Base-by-base conservation (phyloP, 1,140 invertebrate species). In the Bombus balteatus region DNA sequence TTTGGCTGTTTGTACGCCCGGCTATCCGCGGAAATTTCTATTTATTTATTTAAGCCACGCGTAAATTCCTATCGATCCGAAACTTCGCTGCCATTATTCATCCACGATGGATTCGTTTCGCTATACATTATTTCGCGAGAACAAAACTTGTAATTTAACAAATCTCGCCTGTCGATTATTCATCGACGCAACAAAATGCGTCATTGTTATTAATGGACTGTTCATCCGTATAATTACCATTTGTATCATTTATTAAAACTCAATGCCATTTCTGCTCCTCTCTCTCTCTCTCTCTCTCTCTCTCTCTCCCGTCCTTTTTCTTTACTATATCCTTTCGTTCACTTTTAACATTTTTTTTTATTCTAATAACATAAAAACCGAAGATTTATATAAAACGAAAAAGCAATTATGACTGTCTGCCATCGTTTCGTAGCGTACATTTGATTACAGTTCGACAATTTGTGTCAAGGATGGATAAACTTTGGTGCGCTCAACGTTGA, bases 381-480 rank as follows among this genome's bases (percentile, higher is more conserved):
- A 62, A 62, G 12, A 62, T 66, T 66, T 66, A 3, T 34, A 8
- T 2, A 32, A n/a, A 66, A 66, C 2, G 15, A 66, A 66, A 13
- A 28, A 13, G 73, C 32, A 53, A 53, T 34, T 53, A 72, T 13
- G 47, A 25, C 72, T 81, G 59, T 32, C 32, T n/a, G 41, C 22
- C 15, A 47, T 13, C 34, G 12, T 75, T 76, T 66, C 32, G 41
- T 53, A 76, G 25, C 32, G 80, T 32, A 62, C 22, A 13, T 83
- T 47, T 70, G 77, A 80, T 70, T 79, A 86, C 87, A 71, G 76
- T 89, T 86, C 77, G 79, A 77, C 66, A 32, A 80, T 89, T 83
- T 66, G 87, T 89, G 87, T 89, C 88, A 89, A 89, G 87, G 88
- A 81, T 89, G 75, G 85, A 89, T 86, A 86, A 89, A 83, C 75